Evolutionary conservation across 1,140 invertebrate species (phyloP).

Genomic region (Papilio polyxenes): DNA sequence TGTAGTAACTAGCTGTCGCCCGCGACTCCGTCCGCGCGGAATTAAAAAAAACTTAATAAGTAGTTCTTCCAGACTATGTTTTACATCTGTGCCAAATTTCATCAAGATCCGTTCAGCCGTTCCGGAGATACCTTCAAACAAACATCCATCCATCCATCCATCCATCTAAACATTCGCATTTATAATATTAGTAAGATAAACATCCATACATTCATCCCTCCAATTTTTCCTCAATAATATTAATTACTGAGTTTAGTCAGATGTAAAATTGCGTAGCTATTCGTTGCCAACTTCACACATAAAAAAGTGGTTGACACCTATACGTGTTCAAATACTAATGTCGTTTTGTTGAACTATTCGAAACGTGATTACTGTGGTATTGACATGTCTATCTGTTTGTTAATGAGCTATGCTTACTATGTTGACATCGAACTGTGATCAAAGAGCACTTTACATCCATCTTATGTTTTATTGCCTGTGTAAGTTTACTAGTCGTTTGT

Average conservation of each 20-base stretch:
- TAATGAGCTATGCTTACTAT: constrained; percentile 65
- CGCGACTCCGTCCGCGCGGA: no score
- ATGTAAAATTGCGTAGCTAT: background rate
- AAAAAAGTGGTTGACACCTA: constrained; percentile 15
- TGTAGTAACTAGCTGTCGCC: background rate
- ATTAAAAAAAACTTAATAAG: no score
- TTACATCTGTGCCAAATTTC: no score
- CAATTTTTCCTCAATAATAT: no score
- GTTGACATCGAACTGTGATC: constrained; percentile 63
- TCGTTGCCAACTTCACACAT: background rate
- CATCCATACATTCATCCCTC: no score
- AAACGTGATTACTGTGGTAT: constrained; percentile 20
- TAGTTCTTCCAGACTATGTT: no score
- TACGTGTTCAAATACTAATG: constrained; percentile 13
- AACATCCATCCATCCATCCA: no score
- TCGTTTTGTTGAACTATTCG: background rate
- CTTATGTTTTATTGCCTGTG: background rate
- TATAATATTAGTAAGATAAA: background rate
- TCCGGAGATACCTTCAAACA: no score
- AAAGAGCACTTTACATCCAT: constrained; percentile 48
- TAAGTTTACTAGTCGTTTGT: background rate
- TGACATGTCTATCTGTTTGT: constrained; percentile 64
- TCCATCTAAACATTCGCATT: no score
- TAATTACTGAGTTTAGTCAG: background rate
- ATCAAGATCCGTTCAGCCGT: no score